Evolutionary conservation across 2,888 invertebrate genomes (phyloP), one percentile per base, ranked within the genome.

Genomic region (Erannis defoliaria): DNA sequence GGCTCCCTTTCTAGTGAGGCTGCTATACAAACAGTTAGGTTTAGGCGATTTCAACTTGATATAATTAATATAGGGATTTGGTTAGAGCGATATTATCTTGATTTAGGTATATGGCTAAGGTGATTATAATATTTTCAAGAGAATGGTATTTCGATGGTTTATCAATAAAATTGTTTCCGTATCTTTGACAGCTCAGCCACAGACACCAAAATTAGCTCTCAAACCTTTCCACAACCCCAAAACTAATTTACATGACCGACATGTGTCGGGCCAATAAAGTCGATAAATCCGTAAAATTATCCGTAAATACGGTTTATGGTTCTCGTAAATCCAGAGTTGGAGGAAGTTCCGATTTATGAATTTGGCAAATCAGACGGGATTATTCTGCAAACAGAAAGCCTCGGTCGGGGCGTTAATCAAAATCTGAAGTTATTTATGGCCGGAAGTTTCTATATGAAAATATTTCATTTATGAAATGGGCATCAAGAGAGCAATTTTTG

Each of bases 161-260:
- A n/a, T n/a, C n/a, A n/a, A n/a, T n/a, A n/a, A n/a, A n/a, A 16
- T 38, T 38, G 9, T 18, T 38, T 18, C 18, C 10, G 1, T 38
- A 38, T 18, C 3, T 4, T 18, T 8, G 2, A 10, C 37, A 19
- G n/a, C 5, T 42, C 5, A 21, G 18, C 21, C 12, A 21, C 18
- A 14, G 10, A 48, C 29, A 19, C 23, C 14, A 19, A 29, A 46
- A 55, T 40, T 19, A 49, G 50, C 33, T 55, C 14, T 29, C 18
- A 0, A 12, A 14, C 19, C 10, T 18, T 5, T 12, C 33, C 29
- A 9, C 23, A 37, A 12, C 31, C 23, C 37, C 45, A 2, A n/a
- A 63, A 59, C 63, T 59, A 58, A 63, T 58, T 58, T 59, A 35
- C 55, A 59, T 63, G 26, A 50, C 16, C 55, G 55, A 58, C 63